Conservation (phyloP, 1,140 invertebrate species). For the Lucilia sericata region DNA sequence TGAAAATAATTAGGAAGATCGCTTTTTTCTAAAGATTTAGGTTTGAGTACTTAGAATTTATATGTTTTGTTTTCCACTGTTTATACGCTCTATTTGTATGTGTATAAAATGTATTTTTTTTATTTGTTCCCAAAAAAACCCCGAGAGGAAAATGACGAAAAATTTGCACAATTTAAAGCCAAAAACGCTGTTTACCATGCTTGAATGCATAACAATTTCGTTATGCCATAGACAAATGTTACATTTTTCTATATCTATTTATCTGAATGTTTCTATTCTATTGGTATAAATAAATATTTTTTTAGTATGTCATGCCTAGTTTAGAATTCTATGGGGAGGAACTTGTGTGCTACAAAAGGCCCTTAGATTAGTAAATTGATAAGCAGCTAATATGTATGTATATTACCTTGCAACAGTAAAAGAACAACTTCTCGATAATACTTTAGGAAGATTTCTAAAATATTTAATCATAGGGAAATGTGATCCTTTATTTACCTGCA, state of each 20-base stretch:
- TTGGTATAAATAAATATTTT: background rate
- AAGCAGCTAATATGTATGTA: too few relatives aligned
- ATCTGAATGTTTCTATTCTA: background rate
- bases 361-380: too few relatives aligned
- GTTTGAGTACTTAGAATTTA: too few relatives aligned
- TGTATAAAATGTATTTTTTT: background rate
- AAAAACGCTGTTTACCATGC: conserved; percentile 38
- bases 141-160: conserved; percentile 42
- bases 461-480: too few relatives aligned
- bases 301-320: conserved; percentile 5
- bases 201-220: conserved; percentile 39
- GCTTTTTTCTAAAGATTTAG: too few relatives aligned
- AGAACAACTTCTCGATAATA: too few relatives aligned
- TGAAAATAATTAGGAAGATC: too few relatives aligned
- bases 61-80: background rate
- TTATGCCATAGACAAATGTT: conserved; percentile 30
- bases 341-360: background rate
- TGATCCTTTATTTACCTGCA: too few relatives aligned
- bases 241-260: conserved; percentile 7
- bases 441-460: too few relatives aligned
- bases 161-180: conserved; percentile 43
- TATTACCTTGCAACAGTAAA: too few relatives aligned
- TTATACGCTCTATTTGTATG: background rate
- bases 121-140: background rate
- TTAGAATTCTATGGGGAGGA: conserved; percentile 5